Evolutionary conservation across 1,140 invertebrate genomes (phyloP).

Genomic region (Cephus cinctus): DNA sequence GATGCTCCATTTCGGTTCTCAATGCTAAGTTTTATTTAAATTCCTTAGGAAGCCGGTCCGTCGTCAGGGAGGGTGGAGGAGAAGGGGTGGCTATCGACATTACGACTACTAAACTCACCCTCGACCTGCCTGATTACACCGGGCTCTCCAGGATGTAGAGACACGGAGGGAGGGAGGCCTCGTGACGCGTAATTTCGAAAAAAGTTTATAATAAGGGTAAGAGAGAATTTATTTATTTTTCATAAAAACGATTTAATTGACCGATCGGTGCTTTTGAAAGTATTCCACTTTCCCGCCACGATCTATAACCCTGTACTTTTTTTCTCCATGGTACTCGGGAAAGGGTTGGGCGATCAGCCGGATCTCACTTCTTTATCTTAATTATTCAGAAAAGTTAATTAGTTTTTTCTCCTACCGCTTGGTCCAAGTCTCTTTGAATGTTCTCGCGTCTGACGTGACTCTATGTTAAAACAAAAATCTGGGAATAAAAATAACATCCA

Average conservation of each 20-base stretch:
- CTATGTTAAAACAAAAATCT: slow-evolving; percentile 2
- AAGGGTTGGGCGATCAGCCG: slow-evolving; percentile 32
- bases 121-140: too few relatives aligned
- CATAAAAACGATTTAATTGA: slow-evolving; percentile 39
- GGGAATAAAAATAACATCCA: slow-evolving; percentile 6
- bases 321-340: slow-evolving; percentile 16
- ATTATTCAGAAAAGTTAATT: slow-evolving; percentile 51
- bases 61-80: too few relatives aligned
- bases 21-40: background rate
- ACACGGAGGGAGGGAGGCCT: too few relatives aligned
- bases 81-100: too few relatives aligned
- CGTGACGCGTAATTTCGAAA: too few relatives aligned
- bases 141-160: too few relatives aligned
- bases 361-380: slow-evolving; percentile 46
- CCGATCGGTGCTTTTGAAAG: slow-evolving; percentile 34
- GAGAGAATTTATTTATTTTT: too few relatives aligned
- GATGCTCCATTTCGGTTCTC: background rate
- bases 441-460: slow-evolving; percentile 18
- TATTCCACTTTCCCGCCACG: too few relatives aligned
- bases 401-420: slow-evolving; percentile 39
- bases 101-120: too few relatives aligned
- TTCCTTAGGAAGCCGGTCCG: too few relatives aligned
- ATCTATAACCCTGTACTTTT: slow-evolving; percentile 20
- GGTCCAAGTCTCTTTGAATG: slow-evolving; percentile 34
- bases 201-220: too few relatives aligned